Evolutionary conservation across 2,888 invertebrate genomes (phyloP).

Genomic region (Caenorhabditis afra): DNA sequence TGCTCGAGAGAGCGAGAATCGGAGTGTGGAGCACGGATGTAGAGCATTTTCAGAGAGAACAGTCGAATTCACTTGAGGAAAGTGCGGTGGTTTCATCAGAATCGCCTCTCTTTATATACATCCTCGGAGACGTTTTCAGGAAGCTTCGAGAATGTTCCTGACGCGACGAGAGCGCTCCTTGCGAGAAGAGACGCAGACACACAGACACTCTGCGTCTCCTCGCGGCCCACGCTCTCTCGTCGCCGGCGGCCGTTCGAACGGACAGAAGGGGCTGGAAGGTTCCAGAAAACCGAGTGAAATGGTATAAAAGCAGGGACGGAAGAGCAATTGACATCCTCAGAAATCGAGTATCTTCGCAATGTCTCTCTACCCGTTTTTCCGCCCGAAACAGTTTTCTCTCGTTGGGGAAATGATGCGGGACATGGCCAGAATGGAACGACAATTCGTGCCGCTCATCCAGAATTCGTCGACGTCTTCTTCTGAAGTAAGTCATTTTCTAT

Average conservation of each 20-base stretch:
- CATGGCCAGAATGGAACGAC: constrained; percentile 37
- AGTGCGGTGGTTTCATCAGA: constrained; percentile 3
- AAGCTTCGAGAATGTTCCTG: constrained; percentile 18
- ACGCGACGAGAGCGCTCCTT: neutral
- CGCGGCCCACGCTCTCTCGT: neutral
- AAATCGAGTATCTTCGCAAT: constrained; percentile 6
- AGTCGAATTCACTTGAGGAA: constrained; percentile 13
- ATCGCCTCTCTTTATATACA: constrained; percentile 17
- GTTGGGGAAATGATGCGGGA: constrained; percentile 43
- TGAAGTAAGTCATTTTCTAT: neutral
- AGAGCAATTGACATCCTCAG: neutral
- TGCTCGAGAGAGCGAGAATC: constrained; percentile 11
- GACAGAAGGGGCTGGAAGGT: constrained; percentile 27
- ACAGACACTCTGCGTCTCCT: constrained; percentile 25
- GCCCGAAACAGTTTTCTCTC: constrained; percentile 18
- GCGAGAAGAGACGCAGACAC: constrained; percentile 23
- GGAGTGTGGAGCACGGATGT: constrained; percentile 31
- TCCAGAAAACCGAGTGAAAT: constrained; percentile 16
- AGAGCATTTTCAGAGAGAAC: constrained; percentile 20
- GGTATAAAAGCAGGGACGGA: constrained; percentile 16
- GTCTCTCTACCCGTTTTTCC: constrained; percentile 39
- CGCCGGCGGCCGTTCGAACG: constrained; percentile 3
- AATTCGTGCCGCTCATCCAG: constrained; percentile 12
- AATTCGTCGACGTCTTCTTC: neutral
- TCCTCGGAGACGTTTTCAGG: neutral